Percentiles rank a stretch among this genome's conserved stretches.
Conservation (phyloP, 2,888 invertebrate genomes). For the Monopis laevigella region DNA sequence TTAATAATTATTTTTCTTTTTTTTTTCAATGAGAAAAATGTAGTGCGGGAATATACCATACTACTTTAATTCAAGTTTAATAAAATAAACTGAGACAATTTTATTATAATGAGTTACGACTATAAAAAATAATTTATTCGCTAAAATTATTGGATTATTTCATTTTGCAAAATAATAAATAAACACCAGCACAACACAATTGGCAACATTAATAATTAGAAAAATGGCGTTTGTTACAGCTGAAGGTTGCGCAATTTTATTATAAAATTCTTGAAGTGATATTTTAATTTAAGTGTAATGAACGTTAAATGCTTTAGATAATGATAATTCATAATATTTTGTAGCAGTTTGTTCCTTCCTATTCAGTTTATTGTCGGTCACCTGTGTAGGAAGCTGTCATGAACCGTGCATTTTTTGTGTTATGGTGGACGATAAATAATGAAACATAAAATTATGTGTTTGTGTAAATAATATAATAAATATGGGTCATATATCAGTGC, state of each 20-base stretch:
- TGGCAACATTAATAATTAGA: slow-evolving; percentile 34
- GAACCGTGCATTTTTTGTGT: slow-evolving; percentile 63
- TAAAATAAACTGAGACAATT: no score
- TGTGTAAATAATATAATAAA: slow-evolving; percentile 61
- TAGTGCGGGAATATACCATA: no score
- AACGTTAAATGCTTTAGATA: slow-evolving; percentile 32
- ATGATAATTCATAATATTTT: slow-evolving; percentile 36
- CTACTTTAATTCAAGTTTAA: no score
- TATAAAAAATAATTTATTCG: no score
- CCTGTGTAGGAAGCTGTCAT: slow-evolving; percentile 48
- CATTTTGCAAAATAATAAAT: no score
- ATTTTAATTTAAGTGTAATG: slow-evolving; percentile 38
- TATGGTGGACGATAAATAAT: slow-evolving; percentile 60
- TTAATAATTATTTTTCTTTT: no score
- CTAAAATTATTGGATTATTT: no score
- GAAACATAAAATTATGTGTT: slow-evolving; percentile 55
- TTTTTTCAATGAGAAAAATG: no score
- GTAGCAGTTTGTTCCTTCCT: slow-evolving; percentile 32
- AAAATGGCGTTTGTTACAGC: slow-evolving; percentile 64
- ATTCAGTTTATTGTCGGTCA: slow-evolving; percentile 30
- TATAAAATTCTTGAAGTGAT: slow-evolving; percentile 53
- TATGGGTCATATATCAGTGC: slow-evolving; percentile 56
- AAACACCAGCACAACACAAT: no score
- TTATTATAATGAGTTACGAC: no score
- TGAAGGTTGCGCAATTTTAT: slow-evolving; percentile 67